Evolutionary conservation across 1,140 invertebrate species (phyloP).

Genomic region (Drosophila pseudoobscura): DNA sequence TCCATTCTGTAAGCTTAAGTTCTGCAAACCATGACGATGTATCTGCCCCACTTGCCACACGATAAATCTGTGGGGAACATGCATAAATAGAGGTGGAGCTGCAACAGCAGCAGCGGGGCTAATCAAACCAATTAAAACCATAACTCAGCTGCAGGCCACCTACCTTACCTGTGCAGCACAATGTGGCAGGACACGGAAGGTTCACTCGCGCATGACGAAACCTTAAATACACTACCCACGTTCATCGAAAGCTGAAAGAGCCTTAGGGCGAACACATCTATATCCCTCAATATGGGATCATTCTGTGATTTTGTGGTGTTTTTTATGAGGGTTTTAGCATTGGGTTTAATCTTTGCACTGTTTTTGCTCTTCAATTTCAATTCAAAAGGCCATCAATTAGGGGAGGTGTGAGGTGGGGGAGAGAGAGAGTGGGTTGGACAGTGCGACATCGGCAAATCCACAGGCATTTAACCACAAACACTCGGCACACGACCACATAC

Average conservation of each 20-base stretch:
- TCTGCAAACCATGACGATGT: too few species aligned
- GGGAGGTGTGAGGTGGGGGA: not conserved
- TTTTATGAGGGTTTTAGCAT: not conserved
- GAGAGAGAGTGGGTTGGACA: not conserved
- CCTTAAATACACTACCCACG: too few species aligned
- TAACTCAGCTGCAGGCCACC: conserved; percentile 5
- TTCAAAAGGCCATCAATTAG: conserved; percentile 44
- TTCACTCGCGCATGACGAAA: too few species aligned
- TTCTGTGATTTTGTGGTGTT: too few species aligned
- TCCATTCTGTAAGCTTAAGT: too few species aligned
- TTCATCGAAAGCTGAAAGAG: too few species aligned
- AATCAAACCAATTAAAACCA: conserved; percentile 12
- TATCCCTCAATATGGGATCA: not conserved
- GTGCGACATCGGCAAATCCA: conserved; percentile 29
- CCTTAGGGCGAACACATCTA: not conserved
- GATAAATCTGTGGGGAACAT: too few species aligned
- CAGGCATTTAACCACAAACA: conserved; percentile 59
- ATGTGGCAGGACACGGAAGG: too few species aligned
- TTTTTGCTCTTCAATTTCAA: conserved; percentile 38
- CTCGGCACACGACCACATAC: conserved; percentile 28
- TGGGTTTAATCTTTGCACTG: conserved; percentile 18
- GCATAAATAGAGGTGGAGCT: too few species aligned
- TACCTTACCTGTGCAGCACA: not conserved
- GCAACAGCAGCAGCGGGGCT: not conserved
- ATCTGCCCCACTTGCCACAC: too few species aligned